Conservation (phyloP, 2,797 vertebrate species). For the Sebastes elongatus region DNA sequence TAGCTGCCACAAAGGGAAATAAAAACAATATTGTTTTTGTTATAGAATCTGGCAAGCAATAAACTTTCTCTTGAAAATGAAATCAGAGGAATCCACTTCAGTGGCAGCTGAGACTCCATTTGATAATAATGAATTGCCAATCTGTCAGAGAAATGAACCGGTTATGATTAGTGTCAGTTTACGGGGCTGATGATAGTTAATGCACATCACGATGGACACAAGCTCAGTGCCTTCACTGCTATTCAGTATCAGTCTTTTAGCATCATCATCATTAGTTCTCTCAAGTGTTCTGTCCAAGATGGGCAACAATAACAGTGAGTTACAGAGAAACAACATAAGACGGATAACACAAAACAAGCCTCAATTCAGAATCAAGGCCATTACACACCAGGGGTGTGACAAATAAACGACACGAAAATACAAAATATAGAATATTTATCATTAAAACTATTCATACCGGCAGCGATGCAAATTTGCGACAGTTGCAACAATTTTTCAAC, state of each 20-base stretch:
- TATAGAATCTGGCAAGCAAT: conserved; percentile 14
- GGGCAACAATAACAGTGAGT: neutral
- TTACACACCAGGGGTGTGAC: no score
- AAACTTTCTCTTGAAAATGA: conserved; percentile 17
- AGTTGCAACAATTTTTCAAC: no score
- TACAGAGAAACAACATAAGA: neutral
- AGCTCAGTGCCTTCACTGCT: neutral
- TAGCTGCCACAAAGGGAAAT: neutral
- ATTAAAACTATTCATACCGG: no score
- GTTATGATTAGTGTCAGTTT: conserved; percentile 34
- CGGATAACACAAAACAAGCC: neutral
- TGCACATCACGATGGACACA: neutral
- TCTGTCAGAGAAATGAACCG: conserved; percentile 39
- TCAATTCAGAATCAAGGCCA: neutral
- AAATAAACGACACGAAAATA: no score
- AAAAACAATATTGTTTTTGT: conserved; percentile 7
- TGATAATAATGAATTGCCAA: conserved; percentile 36
- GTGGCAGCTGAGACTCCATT: conserved; percentile 24
- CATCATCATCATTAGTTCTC: neutral
- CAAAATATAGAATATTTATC: no score
- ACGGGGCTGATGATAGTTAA: conserved; percentile 8
- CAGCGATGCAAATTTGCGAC: no score
- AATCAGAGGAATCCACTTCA: conserved; percentile 25
- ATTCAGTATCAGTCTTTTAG: neutral
- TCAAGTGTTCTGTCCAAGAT: neutral